Evolutionary conservation across 2,888 invertebrate genomes (phyloP), one percentile per base, ranked within the genome.

Genomic region (Lasioglossum marginatum): DNA sequence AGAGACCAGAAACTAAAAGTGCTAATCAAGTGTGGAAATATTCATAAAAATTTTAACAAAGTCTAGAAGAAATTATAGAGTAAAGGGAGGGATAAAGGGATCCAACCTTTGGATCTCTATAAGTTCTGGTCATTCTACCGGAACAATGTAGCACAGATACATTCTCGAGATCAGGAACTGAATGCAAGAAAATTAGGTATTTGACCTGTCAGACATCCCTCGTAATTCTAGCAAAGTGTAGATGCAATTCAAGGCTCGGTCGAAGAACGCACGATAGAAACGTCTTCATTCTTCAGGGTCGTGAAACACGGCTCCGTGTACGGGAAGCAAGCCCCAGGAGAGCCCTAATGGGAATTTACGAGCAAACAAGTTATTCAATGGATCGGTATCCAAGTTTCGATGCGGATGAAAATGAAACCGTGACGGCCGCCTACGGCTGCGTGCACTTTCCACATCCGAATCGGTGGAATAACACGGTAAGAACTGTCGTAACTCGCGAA

Each of bases 331-430:
- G 14, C 71, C 43, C n/a, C 37, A 10, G 14, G 16, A 3, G 16
- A 45, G 37, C 45, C 4, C 16, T 23, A 31, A 66, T 19, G 79
- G 19, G 19, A 57, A 31, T 52, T 37, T 52, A 31, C 45, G 72
- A 16, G 19, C 27, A 40, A 37, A 66, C 63, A 43, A 71, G 72
- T 48, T 31, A 71, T 71, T 43, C 43, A 43, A 43, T 27, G 40
- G n/a, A 37, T 71, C 71, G 43, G 66, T 31, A 12, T 34, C 72
- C 73, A 63, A n/a, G 71, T 43, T 71, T 71, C 71, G 71, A 27
- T n/a, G 71, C 48, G 73, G 87, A 88, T 79, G 89, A 89, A 88
- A 90, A 83, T 75, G 87, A 89, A 91, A 88, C 81, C 83, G 81
- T 68, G 79, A 79, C 72, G 57, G 63, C 70, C 77, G 71, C 74